Base-by-base conservation (phyloP, 2,888 invertebrate genomes). In the Sinhomidia bicolor region DNA sequence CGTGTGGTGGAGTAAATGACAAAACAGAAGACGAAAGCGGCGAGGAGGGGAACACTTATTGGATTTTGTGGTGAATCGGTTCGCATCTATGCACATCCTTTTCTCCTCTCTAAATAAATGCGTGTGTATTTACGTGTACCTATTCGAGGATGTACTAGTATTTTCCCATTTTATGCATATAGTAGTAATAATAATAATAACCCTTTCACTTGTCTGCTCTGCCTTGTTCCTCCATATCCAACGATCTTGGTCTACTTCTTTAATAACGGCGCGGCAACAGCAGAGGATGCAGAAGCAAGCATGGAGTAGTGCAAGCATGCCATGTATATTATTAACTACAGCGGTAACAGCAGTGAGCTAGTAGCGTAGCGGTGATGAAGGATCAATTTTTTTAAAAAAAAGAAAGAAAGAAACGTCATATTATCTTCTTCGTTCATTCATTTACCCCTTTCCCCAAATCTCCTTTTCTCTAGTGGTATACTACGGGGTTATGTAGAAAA, bases 51-150 rank as follows among this genome's bases (percentile, higher is more conserved):
- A 62, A 62, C 88, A 88, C 82, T 88, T 88, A 88, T 88, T 88
- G 88, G 88, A 88, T 88, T 88, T 88, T 88, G 88, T 88, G 88
- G 88, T 88, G 88, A 88, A 88, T 88, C 65, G 78, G 88, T 88
- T 88, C 82, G 82, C 88, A 78, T 83, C 88, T 57, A 83, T 88
- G 88, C 76, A 88, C 88, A 88, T 88, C 65, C 82, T 81, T 54
- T 65, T 62, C 80, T 65, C 65, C 32, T n/a, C 32, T 32, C 32
- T 23, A 81, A 87, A 86, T 80, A 86, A n/a, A 87, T 87, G 76
- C 74, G 51, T 79, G 12, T 62, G 79, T 41, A 84, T 76, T 5
- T 36, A 36, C 4, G 3, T 5, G 36, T 36, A 36, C 7, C 36
- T 5, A 36, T n/a, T n/a, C n/a, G 44, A 7, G 57, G 17, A 57